Conservation (phyloP, 2,888 invertebrate genomes). For the Stenodera caucasica region DNA sequence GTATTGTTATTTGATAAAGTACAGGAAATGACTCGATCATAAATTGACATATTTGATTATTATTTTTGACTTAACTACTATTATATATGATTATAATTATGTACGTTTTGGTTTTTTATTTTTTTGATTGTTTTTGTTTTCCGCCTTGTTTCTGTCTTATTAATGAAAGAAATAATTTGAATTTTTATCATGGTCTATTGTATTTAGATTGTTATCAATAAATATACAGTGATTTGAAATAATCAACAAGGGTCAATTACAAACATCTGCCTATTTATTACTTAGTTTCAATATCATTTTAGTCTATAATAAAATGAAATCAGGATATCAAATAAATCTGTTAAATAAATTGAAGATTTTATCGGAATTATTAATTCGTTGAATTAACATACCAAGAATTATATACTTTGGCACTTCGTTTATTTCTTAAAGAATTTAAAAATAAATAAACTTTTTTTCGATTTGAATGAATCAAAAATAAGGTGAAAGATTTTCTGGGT, state of each 20-base stretch:
- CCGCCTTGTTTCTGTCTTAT: background rate
- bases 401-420: too few species aligned
- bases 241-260: conserved; percentile 5
- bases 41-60: conserved; percentile 9
- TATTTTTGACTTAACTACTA: background rate
- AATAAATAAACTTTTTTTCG: too few species aligned
- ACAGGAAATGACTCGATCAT: conserved; percentile 18
- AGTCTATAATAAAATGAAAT: background rate
- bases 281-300: background rate
- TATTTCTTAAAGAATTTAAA: too few species aligned
- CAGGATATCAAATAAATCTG: background rate
- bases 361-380: too few species aligned
- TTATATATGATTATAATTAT: background rate
- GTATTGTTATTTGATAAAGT: background rate
- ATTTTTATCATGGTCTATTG: conserved; percentile 1
- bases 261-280: conserved; percentile 1
- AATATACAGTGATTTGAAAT: background rate
- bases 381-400: too few species aligned
- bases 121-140: background rate
- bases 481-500: too few species aligned
- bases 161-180: background rate
- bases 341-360: too few species aligned
- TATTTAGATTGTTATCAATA: conserved; percentile 1
- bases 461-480: too few species aligned
- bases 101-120: background rate